Percentiles rank a stretch among this genome's conserved stretches.
phyloP scores from a whole-genome alignment of 1,140 invertebrate species.

The Drosophila parabipectinata region DNA sequence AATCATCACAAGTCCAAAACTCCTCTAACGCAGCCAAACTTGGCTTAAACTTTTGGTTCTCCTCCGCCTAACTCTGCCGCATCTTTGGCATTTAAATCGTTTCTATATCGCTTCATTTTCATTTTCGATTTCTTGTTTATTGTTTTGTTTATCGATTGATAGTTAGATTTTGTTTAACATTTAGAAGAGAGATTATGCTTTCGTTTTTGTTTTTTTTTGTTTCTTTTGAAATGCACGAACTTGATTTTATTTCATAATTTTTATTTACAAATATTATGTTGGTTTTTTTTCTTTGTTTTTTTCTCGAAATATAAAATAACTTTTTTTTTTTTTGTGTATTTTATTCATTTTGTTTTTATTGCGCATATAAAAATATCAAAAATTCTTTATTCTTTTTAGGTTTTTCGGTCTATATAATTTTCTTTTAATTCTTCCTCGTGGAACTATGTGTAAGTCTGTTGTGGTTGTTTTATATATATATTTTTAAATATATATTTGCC shows the following conservation, averaged over 20 bases:
- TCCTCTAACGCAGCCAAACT: slow-evolving; percentile 6
- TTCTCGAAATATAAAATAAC: slow-evolving; percentile 68
- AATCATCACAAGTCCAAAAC: slow-evolving; percentile 13
- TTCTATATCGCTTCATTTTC: slow-evolving; percentile 46
- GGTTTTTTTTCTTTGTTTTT: slow-evolving; percentile 23
- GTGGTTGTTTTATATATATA: slow-evolving; percentile 39
- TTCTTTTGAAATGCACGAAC: slow-evolving; percentile 68
- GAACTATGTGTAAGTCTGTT: slow-evolving; percentile 59
- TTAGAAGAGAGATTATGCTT: slow-evolving; percentile 72
- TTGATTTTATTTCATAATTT: slow-evolving; percentile 54
- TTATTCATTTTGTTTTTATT: slow-evolving; percentile 43
- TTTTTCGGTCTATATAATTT: slow-evolving; percentile 41
- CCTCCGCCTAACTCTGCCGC: slow-evolving; percentile 21
- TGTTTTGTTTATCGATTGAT: slow-evolving; percentile 34
- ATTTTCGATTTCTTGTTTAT: slow-evolving; percentile 27
- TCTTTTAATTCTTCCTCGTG: slow-evolving; percentile 46
- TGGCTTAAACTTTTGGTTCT: slow-evolving; percentile 15
- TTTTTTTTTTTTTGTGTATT: slow-evolving; percentile 41
- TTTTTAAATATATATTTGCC: slow-evolving; percentile 28
- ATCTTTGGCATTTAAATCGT: slow-evolving; percentile 43
- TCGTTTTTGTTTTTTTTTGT: slow-evolving; percentile 53
- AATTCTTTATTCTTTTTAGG: slow-evolving; percentile 39
- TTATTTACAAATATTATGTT: slow-evolving; percentile 69
- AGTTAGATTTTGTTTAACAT: slow-evolving; percentile 51
- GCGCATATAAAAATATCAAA: slow-evolving; percentile 66